Evolutionary conservation across 2,888 invertebrate species (phyloP).

Genomic region (Nudaria mundana): DNA sequence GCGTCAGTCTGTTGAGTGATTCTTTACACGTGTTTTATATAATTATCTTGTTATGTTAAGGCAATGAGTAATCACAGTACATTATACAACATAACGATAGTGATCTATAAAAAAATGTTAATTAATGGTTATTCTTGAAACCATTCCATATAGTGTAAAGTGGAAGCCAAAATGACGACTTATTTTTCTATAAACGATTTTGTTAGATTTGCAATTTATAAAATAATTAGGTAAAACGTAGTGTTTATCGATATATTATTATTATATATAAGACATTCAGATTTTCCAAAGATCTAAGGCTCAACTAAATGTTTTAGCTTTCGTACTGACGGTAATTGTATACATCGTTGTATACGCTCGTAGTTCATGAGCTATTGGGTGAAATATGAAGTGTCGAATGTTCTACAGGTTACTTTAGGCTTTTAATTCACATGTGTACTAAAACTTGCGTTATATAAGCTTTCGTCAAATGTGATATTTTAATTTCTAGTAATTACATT

Average conservation of each 20-base stretch:
- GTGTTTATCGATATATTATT: constrained; percentile 68
- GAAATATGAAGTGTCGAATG: constrained; percentile 22
- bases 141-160: constrained; percentile 77
- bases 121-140: constrained; percentile 71
- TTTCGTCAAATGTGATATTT: constrained; percentile 48
- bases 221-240: constrained; percentile 67
- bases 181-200: constrained; percentile 79
- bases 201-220: constrained; percentile 77
- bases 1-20: constrained; percentile 30
- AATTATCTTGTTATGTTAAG: constrained; percentile 33
- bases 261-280: constrained; percentile 63
- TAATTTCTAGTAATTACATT: constrained; percentile 37
- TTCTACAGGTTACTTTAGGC: constrained; percentile 27
- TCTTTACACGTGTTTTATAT: constrained; percentile 35
- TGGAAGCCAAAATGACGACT: constrained; percentile 79
- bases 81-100: constrained; percentile 44
- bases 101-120: constrained; percentile 45
- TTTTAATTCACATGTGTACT: constrained; percentile 7
- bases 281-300: constrained; percentile 78
- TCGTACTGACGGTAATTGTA: constrained; percentile 39
- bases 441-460: constrained; percentile 14
- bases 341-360: constrained; percentile 5
- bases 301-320: constrained; percentile 72
- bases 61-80: constrained; percentile 41
- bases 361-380: constrained; percentile 10